phyloP scores from a whole-genome alignment of 2,113 vertebrate genomes.

The Ictidomys tridecemlineatus region DNA sequence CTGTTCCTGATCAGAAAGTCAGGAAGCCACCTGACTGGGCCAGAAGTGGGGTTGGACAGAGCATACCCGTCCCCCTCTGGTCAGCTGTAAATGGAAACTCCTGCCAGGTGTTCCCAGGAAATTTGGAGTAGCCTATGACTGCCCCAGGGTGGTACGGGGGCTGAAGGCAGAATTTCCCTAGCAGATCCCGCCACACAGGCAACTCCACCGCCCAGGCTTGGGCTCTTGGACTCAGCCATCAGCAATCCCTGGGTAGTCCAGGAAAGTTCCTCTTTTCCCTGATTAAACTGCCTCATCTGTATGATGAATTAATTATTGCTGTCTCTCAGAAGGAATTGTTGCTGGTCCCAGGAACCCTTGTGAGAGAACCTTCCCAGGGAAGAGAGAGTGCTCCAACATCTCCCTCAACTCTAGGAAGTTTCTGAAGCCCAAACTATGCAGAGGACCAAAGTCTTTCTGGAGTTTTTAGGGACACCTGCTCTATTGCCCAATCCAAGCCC shows the following conservation, averaged over 20 bases:
- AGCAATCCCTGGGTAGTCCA: neutral
- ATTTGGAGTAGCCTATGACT: neutral
- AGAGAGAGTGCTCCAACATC: neutral
- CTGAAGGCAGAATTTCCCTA: neutral
- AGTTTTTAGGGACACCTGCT: neutral
- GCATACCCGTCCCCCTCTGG: neutral
- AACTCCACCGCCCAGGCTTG: neutral
- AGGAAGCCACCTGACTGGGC: neutral
- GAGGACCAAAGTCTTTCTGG: neutral
- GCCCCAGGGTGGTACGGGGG: neutral
- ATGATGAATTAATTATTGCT: neutral
- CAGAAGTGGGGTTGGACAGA: neutral
- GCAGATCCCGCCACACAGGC: neutral
- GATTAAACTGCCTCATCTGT: neutral
- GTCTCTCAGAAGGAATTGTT: neutral
- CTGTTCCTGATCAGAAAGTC: neutral
- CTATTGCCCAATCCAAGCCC: neutral
- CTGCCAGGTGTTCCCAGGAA: neutral
- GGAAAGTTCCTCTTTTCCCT: neutral
- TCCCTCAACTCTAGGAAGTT: neutral
- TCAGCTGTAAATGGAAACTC: neutral
- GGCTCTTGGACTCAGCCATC: neutral
- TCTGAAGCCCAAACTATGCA: neutral
- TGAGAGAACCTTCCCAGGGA: neutral
- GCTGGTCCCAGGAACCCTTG: neutral